Evolutionary conservation across 64 coral and sea anemone genomes (phyloP).

Genomic region (Hydrozoanthus tunicans): DNA sequence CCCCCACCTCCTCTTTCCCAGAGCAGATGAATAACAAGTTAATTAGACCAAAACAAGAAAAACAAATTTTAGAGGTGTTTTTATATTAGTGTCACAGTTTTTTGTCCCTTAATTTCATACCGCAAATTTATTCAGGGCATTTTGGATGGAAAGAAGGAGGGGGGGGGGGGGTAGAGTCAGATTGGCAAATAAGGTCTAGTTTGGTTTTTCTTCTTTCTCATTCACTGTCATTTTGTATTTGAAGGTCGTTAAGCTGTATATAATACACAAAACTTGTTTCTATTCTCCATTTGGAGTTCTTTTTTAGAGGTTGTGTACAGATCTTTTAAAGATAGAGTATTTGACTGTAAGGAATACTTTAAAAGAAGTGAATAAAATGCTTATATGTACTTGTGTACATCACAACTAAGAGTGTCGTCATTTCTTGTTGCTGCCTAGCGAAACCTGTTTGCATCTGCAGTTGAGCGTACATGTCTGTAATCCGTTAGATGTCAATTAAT

Average conservation of each 20-base stretch:
- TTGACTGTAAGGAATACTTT: conserved; percentile 8
- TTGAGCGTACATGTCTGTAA: no score
- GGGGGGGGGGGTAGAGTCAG: neutral
- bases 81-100: no score
- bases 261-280: neutral
- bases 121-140: neutral
- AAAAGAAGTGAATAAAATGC: conserved; percentile 5
- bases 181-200: neutral
- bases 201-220: neutral
- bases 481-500: no score
- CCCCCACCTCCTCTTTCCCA: no score
- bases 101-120: no score
- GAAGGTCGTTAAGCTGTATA: neutral
- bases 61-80: no score
- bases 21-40: no score
- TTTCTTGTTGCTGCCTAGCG: neutral
- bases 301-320: conserved; percentile 2
- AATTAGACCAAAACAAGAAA: no score
- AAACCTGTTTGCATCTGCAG: no score
- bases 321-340: conserved; percentile 18
- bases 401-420: neutral
- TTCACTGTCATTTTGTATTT: neutral
- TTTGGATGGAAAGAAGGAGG: no score
- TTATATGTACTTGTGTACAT: neutral
- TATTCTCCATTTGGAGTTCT: neutral